Conservation (phyloP, 2,888 invertebrate genomes). For the Eupithecia subfuscata region DNA sequence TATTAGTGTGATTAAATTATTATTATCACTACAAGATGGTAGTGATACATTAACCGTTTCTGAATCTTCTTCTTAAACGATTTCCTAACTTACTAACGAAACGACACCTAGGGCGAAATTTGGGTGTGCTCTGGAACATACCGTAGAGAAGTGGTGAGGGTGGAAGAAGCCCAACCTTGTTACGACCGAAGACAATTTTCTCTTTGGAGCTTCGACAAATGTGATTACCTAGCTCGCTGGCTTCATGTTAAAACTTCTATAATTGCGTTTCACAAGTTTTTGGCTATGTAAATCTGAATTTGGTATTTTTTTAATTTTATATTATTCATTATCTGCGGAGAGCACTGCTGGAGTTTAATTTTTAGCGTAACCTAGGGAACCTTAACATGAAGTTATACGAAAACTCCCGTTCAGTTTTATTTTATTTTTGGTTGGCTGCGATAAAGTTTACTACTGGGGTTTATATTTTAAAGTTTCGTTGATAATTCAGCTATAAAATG, state of each 20-base stretch:
- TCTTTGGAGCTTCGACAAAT: constrained; percentile 71
- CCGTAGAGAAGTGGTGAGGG: constrained; percentile 49
- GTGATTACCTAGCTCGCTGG: constrained; percentile 76
- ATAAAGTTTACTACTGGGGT: neutral
- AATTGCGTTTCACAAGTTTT: constrained; percentile 77
- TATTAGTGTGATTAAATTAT: too few relatives aligned
- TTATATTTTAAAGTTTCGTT: constrained; percentile 1
- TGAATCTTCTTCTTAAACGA: neutral
- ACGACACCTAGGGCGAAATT: neutral
- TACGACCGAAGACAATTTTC: constrained; percentile 77
- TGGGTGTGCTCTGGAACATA: constrained; percentile 17
- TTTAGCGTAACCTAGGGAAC: constrained; percentile 28
- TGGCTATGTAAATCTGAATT: constrained; percentile 76
- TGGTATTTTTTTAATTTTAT: constrained; percentile 40
- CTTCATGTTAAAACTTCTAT: constrained; percentile 77
- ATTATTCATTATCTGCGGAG: constrained; percentile 50
- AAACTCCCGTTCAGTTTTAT: constrained; percentile 14
- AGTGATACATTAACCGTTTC: too few relatives aligned
- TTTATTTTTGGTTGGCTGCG: constrained; percentile 8
- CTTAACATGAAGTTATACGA: constrained; percentile 25
- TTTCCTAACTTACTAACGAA: neutral
- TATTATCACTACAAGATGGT: too few relatives aligned
- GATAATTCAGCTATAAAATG: neutral
- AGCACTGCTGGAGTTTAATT: constrained; percentile 46
- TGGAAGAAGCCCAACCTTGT: constrained; percentile 61